Percentiles rank a stretch among this genome's conserved stretches.
Evolutionary conservation across 2,113 vertebrate species (phyloP).

Genomic region (Sterrhoptilus dennistouni): DNA sequence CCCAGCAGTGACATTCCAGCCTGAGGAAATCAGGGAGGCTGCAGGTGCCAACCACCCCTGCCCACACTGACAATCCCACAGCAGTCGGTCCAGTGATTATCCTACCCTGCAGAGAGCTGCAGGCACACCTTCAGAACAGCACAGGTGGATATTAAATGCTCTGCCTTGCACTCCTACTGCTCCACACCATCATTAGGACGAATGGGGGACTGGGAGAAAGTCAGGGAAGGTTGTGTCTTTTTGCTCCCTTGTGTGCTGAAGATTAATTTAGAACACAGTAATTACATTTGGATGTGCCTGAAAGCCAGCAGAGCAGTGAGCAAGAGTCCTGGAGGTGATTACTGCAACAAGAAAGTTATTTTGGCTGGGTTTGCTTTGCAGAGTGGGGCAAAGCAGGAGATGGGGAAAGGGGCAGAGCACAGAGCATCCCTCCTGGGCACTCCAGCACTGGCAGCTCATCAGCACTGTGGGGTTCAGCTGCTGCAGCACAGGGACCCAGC

Average conservation of each 20-base stretch:
- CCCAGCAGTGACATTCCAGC: not conserved
- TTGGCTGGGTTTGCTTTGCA: not conserved
- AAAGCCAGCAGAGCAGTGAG: not conserved
- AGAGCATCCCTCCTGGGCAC: not conserved
- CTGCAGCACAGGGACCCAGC: not conserved
- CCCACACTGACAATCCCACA: not conserved
- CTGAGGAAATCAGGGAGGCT: not conserved
- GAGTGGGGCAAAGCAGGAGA: not conserved
- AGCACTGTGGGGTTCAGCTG: not conserved
- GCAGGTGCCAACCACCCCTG: not conserved
- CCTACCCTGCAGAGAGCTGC: not conserved
- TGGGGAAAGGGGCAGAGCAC: not conserved
- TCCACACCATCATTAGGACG: not conserved
- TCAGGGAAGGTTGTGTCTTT: not conserved
- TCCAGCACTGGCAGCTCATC: not conserved
- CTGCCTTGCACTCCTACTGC: not conserved
- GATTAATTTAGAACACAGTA: conserved; percentile 56
- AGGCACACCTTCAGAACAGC: not conserved
- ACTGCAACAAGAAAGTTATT: not conserved
- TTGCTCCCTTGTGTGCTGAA: not conserved
- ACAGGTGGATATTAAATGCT: not conserved
- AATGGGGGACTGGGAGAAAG: not conserved
- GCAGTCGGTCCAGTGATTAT: not conserved
- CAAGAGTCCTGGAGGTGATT: not conserved
- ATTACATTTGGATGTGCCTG: conserved; percentile 51